phyloP scores from a whole-genome alignment of 2,113 vertebrate genomes.

The Neogobius melanostomus region DNA sequence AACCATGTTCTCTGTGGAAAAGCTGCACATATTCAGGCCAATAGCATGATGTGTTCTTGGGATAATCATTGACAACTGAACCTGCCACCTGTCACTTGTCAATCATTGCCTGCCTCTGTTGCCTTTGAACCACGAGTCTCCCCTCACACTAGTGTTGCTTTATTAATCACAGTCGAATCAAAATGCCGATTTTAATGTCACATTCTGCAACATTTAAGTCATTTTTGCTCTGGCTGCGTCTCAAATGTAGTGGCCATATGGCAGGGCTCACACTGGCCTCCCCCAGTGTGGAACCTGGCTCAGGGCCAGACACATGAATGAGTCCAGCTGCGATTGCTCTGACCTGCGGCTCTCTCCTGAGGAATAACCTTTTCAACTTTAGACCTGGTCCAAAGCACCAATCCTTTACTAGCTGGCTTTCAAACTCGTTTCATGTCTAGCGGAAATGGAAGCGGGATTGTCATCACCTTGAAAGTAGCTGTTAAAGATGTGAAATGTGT shows the following conservation, averaged over 20 bases:
- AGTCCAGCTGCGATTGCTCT: background rate
- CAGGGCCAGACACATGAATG: background rate
- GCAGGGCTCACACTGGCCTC: background rate
- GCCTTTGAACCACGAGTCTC: too few species aligned
- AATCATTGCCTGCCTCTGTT: too few species aligned
- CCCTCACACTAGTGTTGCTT: too few species aligned
- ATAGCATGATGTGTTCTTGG: too few species aligned
- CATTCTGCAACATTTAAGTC: background rate
- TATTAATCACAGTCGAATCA: too few species aligned
- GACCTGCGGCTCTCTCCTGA: background rate
- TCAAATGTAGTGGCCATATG: conserved; percentile 1
- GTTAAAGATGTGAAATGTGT: too few species aligned
- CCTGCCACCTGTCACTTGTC: too few species aligned
- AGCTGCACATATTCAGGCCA: too few species aligned
- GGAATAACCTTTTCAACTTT: background rate
- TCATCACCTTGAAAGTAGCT: background rate
- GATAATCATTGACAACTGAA: too few species aligned
- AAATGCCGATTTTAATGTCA: too few species aligned
- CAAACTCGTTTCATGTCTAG: background rate
- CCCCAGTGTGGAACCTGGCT: background rate
- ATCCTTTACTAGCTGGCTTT: background rate
- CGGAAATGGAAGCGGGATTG: background rate
- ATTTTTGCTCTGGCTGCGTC: background rate
- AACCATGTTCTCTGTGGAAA: background rate
- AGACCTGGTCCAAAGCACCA: background rate